Conservation (phyloP, 1,140 invertebrate genomes). For the Nasonia vitripennis region DNA sequence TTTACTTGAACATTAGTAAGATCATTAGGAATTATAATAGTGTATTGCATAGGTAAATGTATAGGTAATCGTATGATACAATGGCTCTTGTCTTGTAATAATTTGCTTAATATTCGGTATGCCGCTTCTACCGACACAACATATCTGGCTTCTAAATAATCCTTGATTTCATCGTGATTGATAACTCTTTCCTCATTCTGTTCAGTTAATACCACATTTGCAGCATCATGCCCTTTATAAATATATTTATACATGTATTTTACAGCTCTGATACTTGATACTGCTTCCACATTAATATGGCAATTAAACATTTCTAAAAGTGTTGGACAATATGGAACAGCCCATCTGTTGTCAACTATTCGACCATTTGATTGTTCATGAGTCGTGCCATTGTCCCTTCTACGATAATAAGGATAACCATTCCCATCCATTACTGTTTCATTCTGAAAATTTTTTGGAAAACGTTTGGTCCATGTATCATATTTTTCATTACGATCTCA, state of each 20-base stretch:
- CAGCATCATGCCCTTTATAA: conserved; percentile 47
- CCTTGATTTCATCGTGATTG: conserved; percentile 35
- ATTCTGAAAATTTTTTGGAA: conserved; percentile 54
- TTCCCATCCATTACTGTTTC: conserved; percentile 64
- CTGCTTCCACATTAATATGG: conserved; percentile 50
- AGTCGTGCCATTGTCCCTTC: conserved; percentile 28
- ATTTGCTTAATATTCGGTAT: neutral
- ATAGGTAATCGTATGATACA: neutral
- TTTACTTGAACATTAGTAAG: neutral
- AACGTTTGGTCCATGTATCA: conserved; percentile 60
- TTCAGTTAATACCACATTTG: conserved; percentile 23
- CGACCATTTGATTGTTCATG: neutral
- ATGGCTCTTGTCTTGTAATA: conserved; percentile 38
- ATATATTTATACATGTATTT: conserved; percentile 51
- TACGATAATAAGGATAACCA: conserved; percentile 67
- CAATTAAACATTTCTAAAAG: conserved; percentile 38
- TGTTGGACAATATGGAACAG: conserved; percentile 44
- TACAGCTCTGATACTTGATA: conserved; percentile 27
- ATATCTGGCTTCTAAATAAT: conserved; percentile 44
- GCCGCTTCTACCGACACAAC: conserved; percentile 14
- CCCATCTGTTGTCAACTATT: conserved; percentile 42
- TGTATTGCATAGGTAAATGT: conserved; percentile 24
- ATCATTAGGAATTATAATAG: conserved; percentile 12
- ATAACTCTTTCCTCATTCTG: conserved; percentile 5
- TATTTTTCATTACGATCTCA: conserved; percentile 38